A percentile compares a stretch with the other conserved stretches of the same genome.
Evolutionary conservation across 2,797 vertebrate species (phyloP).

Genomic region (Rhynchonycteris naso): DNA sequence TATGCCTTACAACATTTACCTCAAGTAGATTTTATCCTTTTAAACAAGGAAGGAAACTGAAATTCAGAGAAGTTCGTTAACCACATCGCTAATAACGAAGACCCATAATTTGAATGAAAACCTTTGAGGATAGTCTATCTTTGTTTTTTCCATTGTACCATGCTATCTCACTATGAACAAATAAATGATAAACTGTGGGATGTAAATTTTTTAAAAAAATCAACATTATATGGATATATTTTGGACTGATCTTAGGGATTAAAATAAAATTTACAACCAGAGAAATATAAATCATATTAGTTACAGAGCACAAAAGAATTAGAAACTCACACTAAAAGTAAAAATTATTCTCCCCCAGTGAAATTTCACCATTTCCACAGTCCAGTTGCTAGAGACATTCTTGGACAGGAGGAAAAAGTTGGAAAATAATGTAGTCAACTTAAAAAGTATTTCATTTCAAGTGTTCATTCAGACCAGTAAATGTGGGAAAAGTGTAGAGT

Average conservation of each 20-base stretch:
- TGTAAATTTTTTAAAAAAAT: background rate
- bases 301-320: constrained; percentile 32
- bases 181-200: constrained; percentile 6
- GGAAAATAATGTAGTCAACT: background rate
- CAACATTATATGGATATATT: background rate
- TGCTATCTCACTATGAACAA: constrained; percentile 7
- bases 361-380: constrained; percentile 25
- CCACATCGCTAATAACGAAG: background rate
- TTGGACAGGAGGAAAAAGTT: background rate
- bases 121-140: background rate
- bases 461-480: constrained; percentile 31
- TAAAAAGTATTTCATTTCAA: constrained; percentile 26
- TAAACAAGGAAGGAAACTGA: background rate
- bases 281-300: background rate
- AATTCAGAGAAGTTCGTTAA: constrained; percentile 26
- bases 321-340: constrained; percentile 40
- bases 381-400: background rate
- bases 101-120: constrained; percentile 7
- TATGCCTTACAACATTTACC: constrained; percentile 9
- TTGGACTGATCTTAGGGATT: background rate
- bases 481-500: background rate
- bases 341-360: constrained; percentile 4
- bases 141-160: background rate
- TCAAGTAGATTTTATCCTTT: constrained; percentile 6
- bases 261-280: constrained; percentile 16